phyloP scores from a whole-genome alignment of 2,888 invertebrate species.

The Ypsolopha scabrella region DNA sequence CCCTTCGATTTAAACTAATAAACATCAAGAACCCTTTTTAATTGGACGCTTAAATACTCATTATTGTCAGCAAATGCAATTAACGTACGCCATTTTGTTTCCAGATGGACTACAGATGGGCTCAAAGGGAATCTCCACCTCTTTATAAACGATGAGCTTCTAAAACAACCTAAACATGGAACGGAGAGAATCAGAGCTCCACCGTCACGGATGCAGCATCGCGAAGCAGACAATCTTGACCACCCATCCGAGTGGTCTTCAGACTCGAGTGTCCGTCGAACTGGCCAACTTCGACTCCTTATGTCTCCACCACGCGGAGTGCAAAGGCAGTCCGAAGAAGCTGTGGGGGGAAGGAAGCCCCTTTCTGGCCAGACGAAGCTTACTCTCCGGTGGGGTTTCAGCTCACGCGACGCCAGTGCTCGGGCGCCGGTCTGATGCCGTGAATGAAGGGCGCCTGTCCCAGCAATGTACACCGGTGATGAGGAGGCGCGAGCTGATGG shows the following conservation, averaged over 20 bases:
- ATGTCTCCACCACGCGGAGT: conserved; percentile 42
- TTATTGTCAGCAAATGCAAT: conserved; percentile 7
- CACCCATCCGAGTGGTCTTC: conserved; percentile 55
- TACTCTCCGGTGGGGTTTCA: conserved; percentile 42
- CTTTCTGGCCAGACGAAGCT: conserved; percentile 34
- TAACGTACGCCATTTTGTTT: conserved; percentile 5
- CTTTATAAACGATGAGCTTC: background rate
- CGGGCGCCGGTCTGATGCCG: conserved; percentile 53
- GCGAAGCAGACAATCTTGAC: conserved; percentile 62
- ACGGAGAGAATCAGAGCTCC: conserved; percentile 45
- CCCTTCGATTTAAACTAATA: conserved; percentile 21
- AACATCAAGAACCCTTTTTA: conserved; percentile 24
- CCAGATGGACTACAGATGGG: conserved; percentile 4
- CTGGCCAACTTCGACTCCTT: conserved; percentile 57
- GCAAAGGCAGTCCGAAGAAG: conserved; percentile 35
- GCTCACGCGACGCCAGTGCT: conserved; percentile 58
- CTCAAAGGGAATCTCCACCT: background rate
- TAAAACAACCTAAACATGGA: conserved; percentile 28
- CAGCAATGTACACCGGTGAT: conserved; percentile 63
- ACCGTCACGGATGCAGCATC: conserved; percentile 57
- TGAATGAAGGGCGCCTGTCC: conserved; percentile 53
- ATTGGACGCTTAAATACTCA: conserved; percentile 25
- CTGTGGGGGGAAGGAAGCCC: conserved; percentile 47
- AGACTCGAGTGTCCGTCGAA: conserved; percentile 58
- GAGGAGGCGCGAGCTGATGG: conserved; percentile 48